A percentile compares a stretch with the other conserved stretches of the same genome.
Conservation (phyloP, 2,113 vertebrate species). For the Ascaphus truei region DNA sequence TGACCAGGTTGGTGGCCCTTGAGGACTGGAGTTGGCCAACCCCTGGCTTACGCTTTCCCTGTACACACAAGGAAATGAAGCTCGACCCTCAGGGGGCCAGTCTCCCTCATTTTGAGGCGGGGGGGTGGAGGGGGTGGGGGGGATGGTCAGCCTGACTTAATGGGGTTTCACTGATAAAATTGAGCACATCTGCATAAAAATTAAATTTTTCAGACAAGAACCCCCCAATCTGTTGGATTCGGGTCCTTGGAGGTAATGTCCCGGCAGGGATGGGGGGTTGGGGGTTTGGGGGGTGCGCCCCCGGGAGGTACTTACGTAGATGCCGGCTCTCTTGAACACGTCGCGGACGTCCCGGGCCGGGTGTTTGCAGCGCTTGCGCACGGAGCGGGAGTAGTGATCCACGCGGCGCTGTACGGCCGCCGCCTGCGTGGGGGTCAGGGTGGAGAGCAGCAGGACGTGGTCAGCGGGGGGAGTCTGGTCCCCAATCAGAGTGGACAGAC, state of each 20-base stretch:
- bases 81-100: too few relatives aligned
- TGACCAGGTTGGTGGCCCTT: too few relatives aligned
- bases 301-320: constrained; percentile 50
- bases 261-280: background rate
- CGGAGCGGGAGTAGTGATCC: constrained; percentile 71
- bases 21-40: too few relatives aligned
- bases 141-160: too few relatives aligned
- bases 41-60: too few relatives aligned
- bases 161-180: too few relatives aligned
- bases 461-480: constrained; percentile 60
- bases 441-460: constrained; percentile 74
- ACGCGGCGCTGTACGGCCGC: constrained; percentile 75
- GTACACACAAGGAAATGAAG: too few relatives aligned
- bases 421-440: constrained; percentile 78
- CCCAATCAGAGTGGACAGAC: constrained; percentile 71
- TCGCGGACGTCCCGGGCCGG: constrained; percentile 75
- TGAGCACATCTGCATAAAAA: background rate
- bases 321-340: constrained; percentile 57
- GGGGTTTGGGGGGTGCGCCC: background rate
- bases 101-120: too few relatives aligned
- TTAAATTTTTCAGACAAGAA: too few relatives aligned
- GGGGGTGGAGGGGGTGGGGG: too few relatives aligned
- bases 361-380: constrained; percentile 70
- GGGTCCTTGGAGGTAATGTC: background rate
- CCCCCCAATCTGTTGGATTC: background rate